These are phyloP conservation scores for Rhynchophorus ferrugineus DNA, from an alignment of 1,140 invertebrate species.

Conservation along the genomic window DNA sequence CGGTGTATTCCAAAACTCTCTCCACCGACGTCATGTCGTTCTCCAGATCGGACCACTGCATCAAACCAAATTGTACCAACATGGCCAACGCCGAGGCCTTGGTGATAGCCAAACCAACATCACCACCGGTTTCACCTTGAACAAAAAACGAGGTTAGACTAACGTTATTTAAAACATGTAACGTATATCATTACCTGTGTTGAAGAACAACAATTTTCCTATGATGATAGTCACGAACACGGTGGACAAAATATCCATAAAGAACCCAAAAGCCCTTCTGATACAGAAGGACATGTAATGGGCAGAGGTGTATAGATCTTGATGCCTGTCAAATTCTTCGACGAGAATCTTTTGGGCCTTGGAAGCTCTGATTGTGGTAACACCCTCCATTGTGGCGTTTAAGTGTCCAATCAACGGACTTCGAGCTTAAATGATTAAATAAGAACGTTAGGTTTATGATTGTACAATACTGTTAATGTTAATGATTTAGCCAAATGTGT, in stretches of 20 bases:
- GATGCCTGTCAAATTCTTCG: slow-evolving; percentile 70
- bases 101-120: slow-evolving; percentile 54
- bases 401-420: slow-evolving; percentile 64
- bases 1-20: slow-evolving; percentile 65
- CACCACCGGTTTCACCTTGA: slow-evolving; percentile 40
- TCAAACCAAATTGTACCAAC: slow-evolving; percentile 54
- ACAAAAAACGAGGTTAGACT: slow-evolving; percentile 5
- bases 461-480: slow-evolving; percentile 6
- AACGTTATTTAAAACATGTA: not conserved
- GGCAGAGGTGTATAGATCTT: slow-evolving; percentile 63
- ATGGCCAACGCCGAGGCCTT: slow-evolving; percentile 36
- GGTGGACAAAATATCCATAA: slow-evolving; percentile 68
- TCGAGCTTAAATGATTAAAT: slow-evolving; percentile 33
- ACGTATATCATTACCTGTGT: slow-evolving; percentile 23
- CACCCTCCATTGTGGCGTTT: slow-evolving; percentile 58
- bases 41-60: slow-evolving; percentile 57
- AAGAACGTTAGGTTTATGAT: not conserved
- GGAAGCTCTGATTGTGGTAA: slow-evolving; percentile 83
- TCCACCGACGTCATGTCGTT: slow-evolving; percentile 77
- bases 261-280: slow-evolving; percentile 63
- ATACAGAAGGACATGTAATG: slow-evolving; percentile 56
- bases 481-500: not conserved
- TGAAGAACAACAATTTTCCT: slow-evolving; percentile 43
- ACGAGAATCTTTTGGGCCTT: slow-evolving; percentile 68
- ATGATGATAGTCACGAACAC: slow-evolving; percentile 64